These are phyloP conservation scores for Osmerus mordax DNA, from an alignment of 2,113 vertebrate genomes.

Conservation along the genomic window DNA sequence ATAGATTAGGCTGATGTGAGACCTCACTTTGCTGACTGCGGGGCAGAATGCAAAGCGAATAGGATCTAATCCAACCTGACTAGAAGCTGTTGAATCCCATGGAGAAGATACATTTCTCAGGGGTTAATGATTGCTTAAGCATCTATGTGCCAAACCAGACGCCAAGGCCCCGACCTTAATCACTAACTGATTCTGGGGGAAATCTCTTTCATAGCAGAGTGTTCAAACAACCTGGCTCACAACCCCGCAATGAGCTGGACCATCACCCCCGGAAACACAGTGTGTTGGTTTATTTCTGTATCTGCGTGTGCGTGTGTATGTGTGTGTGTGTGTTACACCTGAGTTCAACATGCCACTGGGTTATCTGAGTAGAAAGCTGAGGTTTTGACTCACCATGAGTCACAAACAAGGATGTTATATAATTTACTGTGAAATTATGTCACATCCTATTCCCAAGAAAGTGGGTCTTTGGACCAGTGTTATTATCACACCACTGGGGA, in stretches of 20 bases:
- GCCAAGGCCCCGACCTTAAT: constrained; percentile 9
- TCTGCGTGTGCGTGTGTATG: not conserved
- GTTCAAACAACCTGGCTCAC: constrained; percentile 21
- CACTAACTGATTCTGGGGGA: constrained; percentile 4
- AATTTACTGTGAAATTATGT: not conserved
- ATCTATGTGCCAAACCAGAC: constrained; percentile 9
- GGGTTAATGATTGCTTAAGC: constrained; percentile 7
- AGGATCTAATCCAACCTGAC: constrained; percentile 17
- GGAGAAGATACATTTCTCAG: not conserved
- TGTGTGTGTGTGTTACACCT: not conserved
- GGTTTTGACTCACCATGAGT: constrained; percentile 10
- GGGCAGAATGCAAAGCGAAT: constrained; percentile 1
- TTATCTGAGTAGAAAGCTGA: not conserved
- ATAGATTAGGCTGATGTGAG: constrained; percentile 6
- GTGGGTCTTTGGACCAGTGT: constrained; percentile 13
- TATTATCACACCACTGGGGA: constrained; percentile 26
- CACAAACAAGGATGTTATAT: constrained; percentile 9
- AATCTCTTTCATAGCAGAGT: constrained; percentile 6
- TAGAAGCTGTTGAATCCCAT: constrained; percentile 9
- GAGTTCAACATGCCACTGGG: constrained; percentile 3
- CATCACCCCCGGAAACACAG: not conserved
- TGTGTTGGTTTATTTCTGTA: not conserved
- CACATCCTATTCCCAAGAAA: not conserved
- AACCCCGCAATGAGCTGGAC: not conserved
- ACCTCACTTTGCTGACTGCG: not conserved